phyloP scores from a whole-genome alignment of 2,888 invertebrate species.

The Acanthacorydalis orientalis region DNA sequence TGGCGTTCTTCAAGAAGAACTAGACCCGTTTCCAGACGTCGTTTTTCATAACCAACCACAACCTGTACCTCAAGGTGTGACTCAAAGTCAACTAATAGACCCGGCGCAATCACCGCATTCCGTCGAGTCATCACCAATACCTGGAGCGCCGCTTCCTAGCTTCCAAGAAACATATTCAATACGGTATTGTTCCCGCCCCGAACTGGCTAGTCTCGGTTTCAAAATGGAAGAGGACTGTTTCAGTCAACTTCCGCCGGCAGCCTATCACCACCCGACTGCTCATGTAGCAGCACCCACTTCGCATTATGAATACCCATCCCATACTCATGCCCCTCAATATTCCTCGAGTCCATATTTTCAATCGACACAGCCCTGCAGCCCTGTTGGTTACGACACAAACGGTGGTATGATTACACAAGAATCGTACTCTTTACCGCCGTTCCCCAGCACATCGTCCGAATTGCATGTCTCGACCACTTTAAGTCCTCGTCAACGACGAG shows the following conservation, averaged over 20 bases:
- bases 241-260: slow-evolving; percentile 35
- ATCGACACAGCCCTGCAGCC: slow-evolving; percentile 39
- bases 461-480: slow-evolving; percentile 47
- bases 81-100: too few species aligned
- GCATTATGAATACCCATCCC: slow-evolving; percentile 35
- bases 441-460: slow-evolving; percentile 47
- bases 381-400: slow-evolving; percentile 20
- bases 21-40: slow-evolving; percentile 59
- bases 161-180: slow-evolving; percentile 80
- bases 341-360: slow-evolving; percentile 39
- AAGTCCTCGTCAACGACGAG: slow-evolving; percentile 48
- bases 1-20: slow-evolving; percentile 51
- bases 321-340: slow-evolving; percentile 33
- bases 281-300: slow-evolving; percentile 33
- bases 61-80: slow-evolving; percentile 14
- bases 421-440: slow-evolving; percentile 52
- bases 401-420: slow-evolving; percentile 29
- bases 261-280: slow-evolving; percentile 33
- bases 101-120: slow-evolving; percentile 14
- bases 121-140: slow-evolving; percentile 15
- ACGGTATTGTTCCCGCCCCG: slow-evolving; percentile 46
- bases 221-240: slow-evolving; percentile 82
- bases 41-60: slow-evolving; percentile 20
- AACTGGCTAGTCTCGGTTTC: slow-evolving; percentile 45
- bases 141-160: slow-evolving; percentile 57